Evolutionary conservation across 2,113 vertebrate genomes (phyloP), one percentile per base, ranked within the genome.

Genomic region (Xiphias gladius): DNA sequence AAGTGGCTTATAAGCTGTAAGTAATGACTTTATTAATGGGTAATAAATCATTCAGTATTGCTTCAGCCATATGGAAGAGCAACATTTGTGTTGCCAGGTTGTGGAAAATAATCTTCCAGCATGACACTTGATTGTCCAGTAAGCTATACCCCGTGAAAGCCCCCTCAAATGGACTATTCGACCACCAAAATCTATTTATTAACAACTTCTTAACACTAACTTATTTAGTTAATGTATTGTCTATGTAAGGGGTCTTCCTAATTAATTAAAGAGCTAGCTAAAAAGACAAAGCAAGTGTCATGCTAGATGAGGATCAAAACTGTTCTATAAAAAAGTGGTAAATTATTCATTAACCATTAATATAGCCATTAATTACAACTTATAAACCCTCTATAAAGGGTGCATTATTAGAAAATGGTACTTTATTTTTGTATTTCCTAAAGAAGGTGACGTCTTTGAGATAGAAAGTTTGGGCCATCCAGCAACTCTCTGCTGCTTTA

Each of bases 401-500:
- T 57, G n/a, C 54, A n/a, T 12, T 13, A 57, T 54, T 54, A 54
- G 19, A 24, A 54, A 54, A 2, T 54, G 7, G 52, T 54, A 10
- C 22, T 3, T 20, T n/a, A 52, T 48, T 52, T 22, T 52, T 52
- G 19, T 7, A 50, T 50, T 50, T 52, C 50, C 20, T 48, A 9
- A 48, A 19, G 13, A 46, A 46, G 43, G 16, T 46, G 14, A 16
- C 46, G 5, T 7, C 46, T 50, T 50, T 19, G 5, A 50, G 17
- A 50, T 7, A 19, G 17, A 50, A 19, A 50, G 5, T 50, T 50
- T 50, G 16, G 77, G 26, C 37, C 67, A 69, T 35, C 72, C 65
- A 82, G 37, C 24, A 69, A 19, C 62, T 59, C 43, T 73, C 41
- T 77, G 61, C 43, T 82, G 83, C 58, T 80, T 55, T 82, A 69